Conservation (phyloP, 2,113 vertebrate species). For the Megaceryle torquata region DNA sequence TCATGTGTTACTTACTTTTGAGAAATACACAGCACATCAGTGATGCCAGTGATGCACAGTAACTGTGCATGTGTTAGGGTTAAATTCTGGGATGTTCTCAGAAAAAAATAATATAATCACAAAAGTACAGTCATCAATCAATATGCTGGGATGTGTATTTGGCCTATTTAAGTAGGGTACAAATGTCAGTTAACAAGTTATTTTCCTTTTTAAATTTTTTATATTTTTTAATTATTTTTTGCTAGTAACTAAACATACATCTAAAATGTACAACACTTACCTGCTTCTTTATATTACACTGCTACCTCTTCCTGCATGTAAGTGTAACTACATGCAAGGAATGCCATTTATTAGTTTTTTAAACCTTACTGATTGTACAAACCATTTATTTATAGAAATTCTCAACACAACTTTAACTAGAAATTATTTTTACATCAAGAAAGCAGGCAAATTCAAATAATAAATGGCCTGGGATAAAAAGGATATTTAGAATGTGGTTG, state of each 20-base stretch:
- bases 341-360: not conserved
- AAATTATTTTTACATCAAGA: not conserved
- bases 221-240: too few relatives aligned
- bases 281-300: not conserved
- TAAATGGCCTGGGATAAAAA: not conserved
- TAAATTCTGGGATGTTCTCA: not conserved
- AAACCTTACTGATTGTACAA: not conserved
- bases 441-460: not conserved
- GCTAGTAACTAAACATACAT: not conserved
- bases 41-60: not conserved
- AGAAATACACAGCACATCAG: not conserved
- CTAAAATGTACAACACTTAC: not conserved
- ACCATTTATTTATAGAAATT: not conserved
- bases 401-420: not conserved
- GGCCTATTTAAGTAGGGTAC: not conserved
- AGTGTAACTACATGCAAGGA: not conserved
- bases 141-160: not conserved
- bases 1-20: not conserved
- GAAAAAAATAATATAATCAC: not conserved
- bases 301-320: not conserved
- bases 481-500: not conserved
- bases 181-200: not conserved
- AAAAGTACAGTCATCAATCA: not conserved
- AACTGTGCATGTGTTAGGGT: not conserved
- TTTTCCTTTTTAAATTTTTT: not conserved